Base-by-base conservation (phyloP, 2,797 vertebrate genomes). In the Morus bassanus region DNA sequence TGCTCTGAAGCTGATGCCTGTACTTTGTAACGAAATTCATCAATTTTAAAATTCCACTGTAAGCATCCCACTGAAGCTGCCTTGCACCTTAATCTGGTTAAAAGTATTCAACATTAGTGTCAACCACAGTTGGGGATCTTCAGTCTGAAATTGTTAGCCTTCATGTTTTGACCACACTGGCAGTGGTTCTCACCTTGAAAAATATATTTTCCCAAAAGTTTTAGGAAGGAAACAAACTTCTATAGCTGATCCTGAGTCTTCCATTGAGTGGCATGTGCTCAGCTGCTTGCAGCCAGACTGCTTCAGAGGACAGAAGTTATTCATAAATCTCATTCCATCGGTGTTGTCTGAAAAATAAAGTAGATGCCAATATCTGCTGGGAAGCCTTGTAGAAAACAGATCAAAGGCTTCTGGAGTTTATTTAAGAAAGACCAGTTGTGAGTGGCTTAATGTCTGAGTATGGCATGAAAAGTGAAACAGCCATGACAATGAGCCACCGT, bases 341-440 rank as follows among this genome's bases (percentile, higher is more conserved):
- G 19, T 75, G 75, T 68, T 95, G 77, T 83, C 88, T 95, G 89
- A 92, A 96, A 96, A 94, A 73, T 85, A 83, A 91, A 96, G 78
- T 93, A 95, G 88, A 95, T 94, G 65, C 89, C 94, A 93, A 4
- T 95, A 95, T 93, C 81, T 76, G n/a, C 92, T 88, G 61, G 72
- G 64, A 93, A 88, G 84, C 92, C 90, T 92, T 89, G 64, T 70
- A 95, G 87, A 67, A 93, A 86, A 80, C 43, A 95, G 92, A 96
- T 97, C 91, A 96, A 96, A 95, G 92, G 92, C 91, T 93, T 83
- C n/a, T 89, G 82, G 46, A 85, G 85, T 89, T 91, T 95, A 94
- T 96, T 96, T 97, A 96, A 96, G 95, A 91, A 94, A 54, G 87
- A 84, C 73, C 96, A 96, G 92, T 96, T 97, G 96, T 97, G 96